Evolutionary conservation across 2,888 invertebrate species (phyloP).

Genomic region (Cheilosia scutellata): DNA sequence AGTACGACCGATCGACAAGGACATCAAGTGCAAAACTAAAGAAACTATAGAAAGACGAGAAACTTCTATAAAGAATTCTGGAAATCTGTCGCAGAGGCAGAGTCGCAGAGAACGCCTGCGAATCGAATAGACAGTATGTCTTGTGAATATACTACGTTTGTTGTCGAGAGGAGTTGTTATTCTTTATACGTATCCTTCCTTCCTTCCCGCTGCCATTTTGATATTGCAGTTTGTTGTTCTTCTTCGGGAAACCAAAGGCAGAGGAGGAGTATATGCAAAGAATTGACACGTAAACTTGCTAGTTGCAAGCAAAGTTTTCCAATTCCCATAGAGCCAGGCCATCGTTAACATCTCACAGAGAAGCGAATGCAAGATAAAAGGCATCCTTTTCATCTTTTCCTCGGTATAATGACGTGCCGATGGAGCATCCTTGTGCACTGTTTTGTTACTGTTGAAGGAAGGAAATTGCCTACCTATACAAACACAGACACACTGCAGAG

Average conservation of each 20-base stretch:
- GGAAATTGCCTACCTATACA: slow-evolving; percentile 62
- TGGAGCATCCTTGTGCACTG: slow-evolving; percentile 50
- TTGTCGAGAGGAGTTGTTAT: slow-evolving; percentile 50
- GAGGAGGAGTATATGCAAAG: slow-evolving; percentile 6
- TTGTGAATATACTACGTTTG: slow-evolving; percentile 34
- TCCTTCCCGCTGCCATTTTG: slow-evolving; percentile 8
- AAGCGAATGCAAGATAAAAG: slow-evolving; percentile 31
- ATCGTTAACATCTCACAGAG: slow-evolving; percentile 24
- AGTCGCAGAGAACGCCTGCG: slow-evolving; percentile 22
- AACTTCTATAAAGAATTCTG: slow-evolving; percentile 33
- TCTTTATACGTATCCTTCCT: slow-evolving; percentile 45
- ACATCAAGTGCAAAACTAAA: slow-evolving; percentile 49
- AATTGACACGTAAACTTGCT: slow-evolving; percentile 70
- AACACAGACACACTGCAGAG: slow-evolving; percentile 27
- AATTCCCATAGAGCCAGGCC: slow-evolving; percentile 40
- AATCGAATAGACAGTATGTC: slow-evolving; percentile 38
- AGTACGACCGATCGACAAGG: slow-evolving; percentile 43
- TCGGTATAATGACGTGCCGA: slow-evolving; percentile 47
- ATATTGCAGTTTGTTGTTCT: slow-evolving; percentile 17
- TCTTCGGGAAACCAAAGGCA: neutral
- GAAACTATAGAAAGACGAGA: slow-evolving; percentile 6
- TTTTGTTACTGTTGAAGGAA: slow-evolving; percentile 58
- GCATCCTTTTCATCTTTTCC: slow-evolving; percentile 39
- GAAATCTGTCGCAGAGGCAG: slow-evolving; percentile 40
- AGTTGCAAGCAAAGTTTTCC: slow-evolving; percentile 56